Percentiles rank a stretch among this genome's conserved stretches.
phyloP scores from a whole-genome alignment of 2,113 vertebrate species.

The Sebastes schlegelii region DNA sequence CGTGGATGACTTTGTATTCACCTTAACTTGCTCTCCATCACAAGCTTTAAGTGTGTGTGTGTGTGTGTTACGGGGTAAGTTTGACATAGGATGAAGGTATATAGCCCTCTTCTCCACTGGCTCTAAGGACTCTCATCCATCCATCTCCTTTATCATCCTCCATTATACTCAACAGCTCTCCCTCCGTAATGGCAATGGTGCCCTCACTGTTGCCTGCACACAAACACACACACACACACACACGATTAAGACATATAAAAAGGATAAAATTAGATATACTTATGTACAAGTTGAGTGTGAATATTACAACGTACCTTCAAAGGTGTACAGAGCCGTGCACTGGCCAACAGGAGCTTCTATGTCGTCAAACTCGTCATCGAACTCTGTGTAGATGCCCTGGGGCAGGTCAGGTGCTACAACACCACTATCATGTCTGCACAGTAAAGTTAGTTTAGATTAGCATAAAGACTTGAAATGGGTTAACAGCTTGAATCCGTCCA shows the following conservation, averaged over 20 bases:
- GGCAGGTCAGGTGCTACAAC: slow-evolving; percentile 3
- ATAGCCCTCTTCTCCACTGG: slow-evolving; percentile 86
- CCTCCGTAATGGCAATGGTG: slow-evolving; percentile 86
- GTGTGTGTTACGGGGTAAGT: slow-evolving; percentile 33
- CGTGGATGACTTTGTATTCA: slow-evolving; percentile 50
- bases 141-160: slow-evolving; percentile 90
- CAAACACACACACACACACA: slow-evolving; percentile 49
- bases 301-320: slow-evolving; percentile 80
- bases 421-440: too few relatives aligned
- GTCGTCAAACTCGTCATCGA: slow-evolving; percentile 89
- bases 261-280: not conserved
- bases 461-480: too few relatives aligned
- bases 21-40: slow-evolving; percentile 37
- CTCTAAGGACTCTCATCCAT: slow-evolving; percentile 87
- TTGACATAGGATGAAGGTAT: slow-evolving; percentile 90
- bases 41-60: slow-evolving; percentile 16
- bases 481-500: too few relatives aligned
- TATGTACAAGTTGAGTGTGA: not conserved
- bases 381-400: slow-evolving; percentile 75
- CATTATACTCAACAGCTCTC: slow-evolving; percentile 87
- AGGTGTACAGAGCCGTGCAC: slow-evolving; percentile 88
- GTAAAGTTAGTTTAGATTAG: too few relatives aligned
- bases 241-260: slow-evolving; percentile 9
- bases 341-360: slow-evolving; percentile 84
- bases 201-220: slow-evolving; percentile 82